Evolutionary conservation across 2,797 vertebrate genomes (phyloP).

Genomic region (Rallus crepitans): DNA sequence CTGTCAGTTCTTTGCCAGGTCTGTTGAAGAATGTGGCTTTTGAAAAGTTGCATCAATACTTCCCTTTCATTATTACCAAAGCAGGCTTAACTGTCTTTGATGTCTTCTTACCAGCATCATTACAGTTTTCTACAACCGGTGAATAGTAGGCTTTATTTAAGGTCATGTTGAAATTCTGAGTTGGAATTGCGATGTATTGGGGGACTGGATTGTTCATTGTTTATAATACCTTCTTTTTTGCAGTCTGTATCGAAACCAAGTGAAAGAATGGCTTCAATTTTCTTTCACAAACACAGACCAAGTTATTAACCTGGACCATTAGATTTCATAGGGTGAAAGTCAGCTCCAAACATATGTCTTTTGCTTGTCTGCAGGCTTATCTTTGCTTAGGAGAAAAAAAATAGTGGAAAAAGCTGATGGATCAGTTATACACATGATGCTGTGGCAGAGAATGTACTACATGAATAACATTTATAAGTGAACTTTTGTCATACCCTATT

Average conservation of each 20-base stretch:
- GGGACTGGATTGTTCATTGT: constrained; percentile 53
- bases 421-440: background rate
- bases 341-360: constrained; percentile 40
- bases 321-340: constrained; percentile 58
- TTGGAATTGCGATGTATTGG: constrained; percentile 42
- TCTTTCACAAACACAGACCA: constrained; percentile 68
- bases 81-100: constrained; percentile 61
- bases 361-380: constrained; percentile 12
- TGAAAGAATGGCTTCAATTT: constrained; percentile 75
- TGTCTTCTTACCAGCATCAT: constrained; percentile 49
- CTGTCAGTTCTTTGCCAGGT: constrained; percentile 50
- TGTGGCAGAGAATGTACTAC: background rate
- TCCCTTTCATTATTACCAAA: constrained; percentile 64
- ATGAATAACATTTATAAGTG: background rate
- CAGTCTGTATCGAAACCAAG: constrained; percentile 59
- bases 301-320: constrained; percentile 73
- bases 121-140: constrained; percentile 48
- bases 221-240: constrained; percentile 68
- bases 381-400: background rate
- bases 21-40: constrained; percentile 65
- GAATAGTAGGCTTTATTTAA: constrained; percentile 66
- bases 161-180: constrained; percentile 48
- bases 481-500: background rate
- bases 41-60: constrained; percentile 66
- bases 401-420: background rate